phyloP scores from a whole-genome alignment of 1,140 invertebrate genomes.

The Drosophila albomicans region DNA sequence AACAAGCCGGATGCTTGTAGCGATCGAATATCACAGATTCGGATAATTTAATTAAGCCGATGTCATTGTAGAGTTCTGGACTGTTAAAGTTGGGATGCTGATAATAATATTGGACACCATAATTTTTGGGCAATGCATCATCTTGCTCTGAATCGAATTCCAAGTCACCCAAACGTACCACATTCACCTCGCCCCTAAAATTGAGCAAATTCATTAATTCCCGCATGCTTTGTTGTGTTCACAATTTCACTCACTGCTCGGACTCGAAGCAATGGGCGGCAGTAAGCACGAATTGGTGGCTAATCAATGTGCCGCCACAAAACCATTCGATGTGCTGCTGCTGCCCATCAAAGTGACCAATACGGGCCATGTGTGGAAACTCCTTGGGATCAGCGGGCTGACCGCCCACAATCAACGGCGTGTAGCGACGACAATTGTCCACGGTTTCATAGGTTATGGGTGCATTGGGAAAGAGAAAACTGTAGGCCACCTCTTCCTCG shows the following conservation, averaged over 20 bases:
- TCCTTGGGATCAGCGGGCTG: conserved; percentile 75
- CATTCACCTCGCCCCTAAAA: conserved; percentile 62
- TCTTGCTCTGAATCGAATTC: conserved; percentile 61
- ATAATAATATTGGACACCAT: conserved; percentile 47
- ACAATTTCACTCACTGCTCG: conserved; percentile 53
- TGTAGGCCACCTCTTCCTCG: conserved; percentile 58
- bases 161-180: conserved; percentile 75
- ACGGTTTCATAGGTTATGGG: conserved; percentile 42
- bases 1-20: conserved; percentile 78
- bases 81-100: conserved; percentile 63
- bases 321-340: conserved; percentile 61
- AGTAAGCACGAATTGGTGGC: conserved; percentile 80
- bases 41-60: conserved; percentile 64
- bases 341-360: conserved; percentile 54
- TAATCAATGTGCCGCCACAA: conserved; percentile 84
- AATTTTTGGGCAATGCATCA: conserved; percentile 69
- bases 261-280: conserved; percentile 83
- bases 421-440: conserved; percentile 63
- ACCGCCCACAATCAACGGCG: conserved; percentile 71
- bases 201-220: background rate
- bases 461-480: conserved; percentile 61
- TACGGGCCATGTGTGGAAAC: conserved; percentile 84
- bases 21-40: conserved; percentile 61
- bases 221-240: background rate
- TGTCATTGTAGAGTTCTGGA: conserved; percentile 71